Conservation (phyloP, 1,140 invertebrate genomes). For the Drosophila hydei region DNA sequence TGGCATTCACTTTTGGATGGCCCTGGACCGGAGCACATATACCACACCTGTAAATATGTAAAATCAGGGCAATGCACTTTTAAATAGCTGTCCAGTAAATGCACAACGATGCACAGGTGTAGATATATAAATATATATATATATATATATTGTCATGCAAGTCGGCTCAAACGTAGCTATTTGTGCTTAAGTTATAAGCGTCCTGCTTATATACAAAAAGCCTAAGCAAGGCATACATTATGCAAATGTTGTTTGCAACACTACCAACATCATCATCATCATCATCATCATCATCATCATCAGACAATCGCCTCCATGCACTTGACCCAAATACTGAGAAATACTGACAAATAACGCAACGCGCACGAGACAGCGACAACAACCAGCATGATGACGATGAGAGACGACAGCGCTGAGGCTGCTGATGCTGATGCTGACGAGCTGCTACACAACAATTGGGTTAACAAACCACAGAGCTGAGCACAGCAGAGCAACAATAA, state of each 20-base stretch:
- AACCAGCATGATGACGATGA: conserved; percentile 27
- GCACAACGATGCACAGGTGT: not conserved
- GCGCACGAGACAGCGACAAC: conserved; percentile 50
- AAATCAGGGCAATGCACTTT: conserved; percentile 32
- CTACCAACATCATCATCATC: not conserved
- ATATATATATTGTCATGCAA: too few species aligned
- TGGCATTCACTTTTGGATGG: conserved; percentile 17
- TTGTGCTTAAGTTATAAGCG: too few species aligned
- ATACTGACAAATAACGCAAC: conserved; percentile 57
- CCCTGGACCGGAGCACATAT: conserved; percentile 2
- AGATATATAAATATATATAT: not conserved
- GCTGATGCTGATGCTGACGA: conserved; percentile 29
- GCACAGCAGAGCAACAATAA: conserved; percentile 18
- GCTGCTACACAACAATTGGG: conserved; percentile 61
- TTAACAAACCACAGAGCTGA: conserved; percentile 67
- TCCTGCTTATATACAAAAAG: too few species aligned
- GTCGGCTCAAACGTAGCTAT: not conserved
- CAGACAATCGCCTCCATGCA: conserved; percentile 57
- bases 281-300: conserved; percentile 6
- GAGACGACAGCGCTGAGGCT: conserved; percentile 27
- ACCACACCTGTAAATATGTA: conserved; percentile 27
- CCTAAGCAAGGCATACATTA: too few species aligned
- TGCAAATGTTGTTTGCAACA: conserved; percentile 35
- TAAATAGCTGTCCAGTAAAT: conserved; percentile 9
- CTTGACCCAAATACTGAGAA: conserved; percentile 74